Percentiles rank a stretch among this genome's conserved stretches.
Evolutionary conservation across 2,888 invertebrate genomes (phyloP).

Genomic region (Urechis unicinctus): DNA sequence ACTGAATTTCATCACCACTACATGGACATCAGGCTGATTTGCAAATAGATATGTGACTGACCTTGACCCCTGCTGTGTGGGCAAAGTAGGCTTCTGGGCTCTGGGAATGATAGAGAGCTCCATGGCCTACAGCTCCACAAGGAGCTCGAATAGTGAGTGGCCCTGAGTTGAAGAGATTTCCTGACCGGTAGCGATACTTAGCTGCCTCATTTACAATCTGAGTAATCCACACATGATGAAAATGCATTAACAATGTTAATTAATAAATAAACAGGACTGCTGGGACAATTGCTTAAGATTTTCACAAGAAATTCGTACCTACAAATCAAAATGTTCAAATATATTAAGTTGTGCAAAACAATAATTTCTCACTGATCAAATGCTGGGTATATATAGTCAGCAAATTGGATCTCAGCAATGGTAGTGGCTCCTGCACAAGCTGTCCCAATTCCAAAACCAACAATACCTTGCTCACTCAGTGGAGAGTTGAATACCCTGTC

Average conservation of each 20-base stretch:
- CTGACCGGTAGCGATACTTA: constrained; percentile 88
- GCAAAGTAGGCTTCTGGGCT: constrained; percentile 96
- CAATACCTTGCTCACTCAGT: constrained; percentile 61
- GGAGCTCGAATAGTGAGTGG: constrained; percentile 85
- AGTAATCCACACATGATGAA: too few species aligned
- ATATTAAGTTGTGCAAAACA: not conserved
- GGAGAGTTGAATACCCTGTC: constrained; percentile 91
- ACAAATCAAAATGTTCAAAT: too few species aligned
- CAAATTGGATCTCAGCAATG: constrained; percentile 98
- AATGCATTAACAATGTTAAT: too few species aligned
- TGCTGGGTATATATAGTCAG: constrained; percentile 97
- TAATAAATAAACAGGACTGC: not conserved
- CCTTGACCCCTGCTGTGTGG: constrained; percentile 88
- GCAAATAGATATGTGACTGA: constrained; percentile 38
- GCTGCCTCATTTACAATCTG: constrained; percentile 72
- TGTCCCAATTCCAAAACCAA: constrained; percentile 91
- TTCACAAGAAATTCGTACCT: too few species aligned
- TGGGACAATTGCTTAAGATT: too few species aligned
- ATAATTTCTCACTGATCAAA: constrained; percentile 79
- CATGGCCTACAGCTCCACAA: constrained; percentile 97
- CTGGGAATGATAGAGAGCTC: constrained; percentile 96
- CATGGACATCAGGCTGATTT: too few species aligned
- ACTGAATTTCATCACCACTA: too few species aligned
- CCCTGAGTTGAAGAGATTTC: constrained; percentile 82
- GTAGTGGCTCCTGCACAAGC: constrained; percentile 87